These are phyloP conservation scores for Ips typographus DNA, from an alignment of 1,140 invertebrate genomes.

Conservation along the genomic window DNA sequence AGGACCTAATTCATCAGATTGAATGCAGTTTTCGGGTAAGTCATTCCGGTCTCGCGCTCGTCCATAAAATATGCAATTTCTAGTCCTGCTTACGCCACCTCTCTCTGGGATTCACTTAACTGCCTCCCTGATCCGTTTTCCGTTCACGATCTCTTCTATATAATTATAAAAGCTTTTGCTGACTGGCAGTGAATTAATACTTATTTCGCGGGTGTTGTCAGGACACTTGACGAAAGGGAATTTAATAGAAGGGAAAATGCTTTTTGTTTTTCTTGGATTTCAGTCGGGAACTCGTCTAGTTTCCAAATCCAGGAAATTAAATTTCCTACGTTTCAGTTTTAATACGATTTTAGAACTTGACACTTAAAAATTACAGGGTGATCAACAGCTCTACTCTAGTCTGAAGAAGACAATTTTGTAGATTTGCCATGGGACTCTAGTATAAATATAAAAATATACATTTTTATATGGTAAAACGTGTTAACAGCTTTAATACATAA, in stretches of 20 bases:
- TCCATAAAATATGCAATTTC: constrained; percentile 16
- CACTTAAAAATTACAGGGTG: no score
- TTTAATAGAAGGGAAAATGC: background rate
- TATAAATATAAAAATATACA: no score
- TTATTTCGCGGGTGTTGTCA: constrained; percentile 8
- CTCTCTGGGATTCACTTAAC: constrained; percentile 16
- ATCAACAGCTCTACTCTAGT: no score
- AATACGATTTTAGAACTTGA: no score
- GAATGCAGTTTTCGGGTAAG: background rate
- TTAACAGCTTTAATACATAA: no score
- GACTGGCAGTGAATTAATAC: constrained; percentile 21
- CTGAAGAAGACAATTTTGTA: no score
- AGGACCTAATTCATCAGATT: no score
- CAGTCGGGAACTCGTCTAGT: background rate
- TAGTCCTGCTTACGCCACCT: constrained; percentile 11
- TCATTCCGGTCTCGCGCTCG: background rate
- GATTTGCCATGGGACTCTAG: no score
- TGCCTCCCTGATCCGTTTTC: constrained; percentile 22
- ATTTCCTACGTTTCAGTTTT: no score
- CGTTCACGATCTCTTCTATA: constrained; percentile 10
- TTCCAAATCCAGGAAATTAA: background rate
- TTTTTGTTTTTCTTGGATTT: no score
- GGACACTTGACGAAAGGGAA: constrained; percentile 10
- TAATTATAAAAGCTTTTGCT: constrained; percentile 23
- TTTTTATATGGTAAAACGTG: no score